Conservation (phyloP, 2,888 invertebrate species). For the Strigamia maritima region DNA sequence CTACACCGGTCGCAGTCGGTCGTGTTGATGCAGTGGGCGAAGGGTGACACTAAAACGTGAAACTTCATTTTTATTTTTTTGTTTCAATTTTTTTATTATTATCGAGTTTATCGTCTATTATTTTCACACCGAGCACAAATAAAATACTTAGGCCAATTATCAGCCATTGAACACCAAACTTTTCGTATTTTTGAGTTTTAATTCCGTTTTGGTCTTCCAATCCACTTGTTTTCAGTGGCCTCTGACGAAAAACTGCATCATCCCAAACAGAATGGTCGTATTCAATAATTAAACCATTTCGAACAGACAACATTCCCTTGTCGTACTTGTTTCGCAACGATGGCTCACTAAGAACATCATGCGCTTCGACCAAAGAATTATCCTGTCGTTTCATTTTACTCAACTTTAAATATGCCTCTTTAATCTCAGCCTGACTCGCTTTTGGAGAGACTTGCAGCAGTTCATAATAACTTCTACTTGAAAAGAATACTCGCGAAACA, state of each 20-base stretch:
- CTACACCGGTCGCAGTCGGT: too few relatives aligned
- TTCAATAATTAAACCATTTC: not conserved
- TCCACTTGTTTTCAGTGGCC: not conserved
- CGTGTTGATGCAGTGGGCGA: too few relatives aligned
- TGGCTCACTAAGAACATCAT: conserved; percentile 74
- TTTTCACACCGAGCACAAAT: not conserved
- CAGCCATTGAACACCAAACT: not conserved
- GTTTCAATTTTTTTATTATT: too few relatives aligned
- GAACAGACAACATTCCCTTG: conserved; percentile 56
- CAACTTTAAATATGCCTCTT: conserved; percentile 80
- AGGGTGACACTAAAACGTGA: too few relatives aligned
- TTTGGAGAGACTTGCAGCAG: conserved; percentile 66
- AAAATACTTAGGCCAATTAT: not conserved
- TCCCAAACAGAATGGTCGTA: not conserved
- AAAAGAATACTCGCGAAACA: not conserved
- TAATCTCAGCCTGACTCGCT: conserved; percentile 78
- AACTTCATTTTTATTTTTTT: too few relatives aligned
- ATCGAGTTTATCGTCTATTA: too few relatives aligned
- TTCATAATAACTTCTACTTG: conserved; percentile 58
- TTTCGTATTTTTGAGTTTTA: not conserved
- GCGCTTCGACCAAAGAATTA: conserved; percentile 72
- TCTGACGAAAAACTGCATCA: not conserved
- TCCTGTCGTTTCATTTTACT: conserved; percentile 88
- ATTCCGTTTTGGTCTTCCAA: not conserved
- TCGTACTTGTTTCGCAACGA: conserved; percentile 75